Conservation (phyloP, 2,797 vertebrate species). For the Mormyrus proboscirostris region DNA sequence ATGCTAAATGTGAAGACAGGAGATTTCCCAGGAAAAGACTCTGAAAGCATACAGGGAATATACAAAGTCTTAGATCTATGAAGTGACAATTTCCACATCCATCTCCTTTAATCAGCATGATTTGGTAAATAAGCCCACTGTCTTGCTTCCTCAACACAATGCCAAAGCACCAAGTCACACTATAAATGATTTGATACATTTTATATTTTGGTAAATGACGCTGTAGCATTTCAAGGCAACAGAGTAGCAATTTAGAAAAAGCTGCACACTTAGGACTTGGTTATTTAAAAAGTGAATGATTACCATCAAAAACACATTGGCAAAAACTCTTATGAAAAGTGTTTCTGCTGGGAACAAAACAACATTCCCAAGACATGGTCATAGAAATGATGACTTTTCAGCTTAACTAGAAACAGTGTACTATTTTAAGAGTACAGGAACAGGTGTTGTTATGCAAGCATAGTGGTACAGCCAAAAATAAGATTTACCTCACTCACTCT, state of each 20-base stretch:
- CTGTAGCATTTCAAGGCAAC: neutral
- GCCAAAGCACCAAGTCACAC: neutral
- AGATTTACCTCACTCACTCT: constrained; percentile 10
- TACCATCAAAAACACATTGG: neutral
- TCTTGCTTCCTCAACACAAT: neutral
- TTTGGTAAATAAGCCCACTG: neutral
- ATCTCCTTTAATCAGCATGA: neutral
- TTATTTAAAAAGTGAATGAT: constrained; percentile 6
- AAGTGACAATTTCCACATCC: neutral
- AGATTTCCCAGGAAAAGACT: neutral
- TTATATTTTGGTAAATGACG: neutral
- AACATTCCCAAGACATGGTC: neutral
- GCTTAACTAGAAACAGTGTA: neutral
- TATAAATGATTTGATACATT: neutral
- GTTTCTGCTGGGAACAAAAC: neutral
- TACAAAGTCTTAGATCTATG: neutral
- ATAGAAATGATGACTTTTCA: neutral
- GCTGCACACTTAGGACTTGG: neutral
- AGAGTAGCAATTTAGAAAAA: neutral
- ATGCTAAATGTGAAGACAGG: neutral
- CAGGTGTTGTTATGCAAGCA: constrained; percentile 2
- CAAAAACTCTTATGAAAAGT: neutral
- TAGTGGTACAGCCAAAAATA: constrained; percentile 17
- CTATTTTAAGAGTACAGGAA: constrained; percentile 2
- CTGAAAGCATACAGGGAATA: neutral